Percentiles rank a stretch among this genome's conserved stretches.
phyloP scores from a whole-genome alignment of 2,797 vertebrate genomes.

The Rhabdomys pumilio region DNA sequence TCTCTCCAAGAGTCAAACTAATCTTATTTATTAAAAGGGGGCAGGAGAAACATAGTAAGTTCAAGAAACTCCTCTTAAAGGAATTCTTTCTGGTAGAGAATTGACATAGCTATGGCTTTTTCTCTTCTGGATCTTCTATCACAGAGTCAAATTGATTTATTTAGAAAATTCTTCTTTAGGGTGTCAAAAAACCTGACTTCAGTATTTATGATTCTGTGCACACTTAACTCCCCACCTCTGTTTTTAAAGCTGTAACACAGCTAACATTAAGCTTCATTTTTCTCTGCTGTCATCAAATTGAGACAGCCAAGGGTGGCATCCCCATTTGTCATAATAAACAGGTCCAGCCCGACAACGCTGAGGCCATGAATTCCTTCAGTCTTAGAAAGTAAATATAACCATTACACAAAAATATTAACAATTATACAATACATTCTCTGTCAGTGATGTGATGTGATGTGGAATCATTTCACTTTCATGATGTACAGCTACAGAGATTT shows the following conservation, averaged over 20 bases:
- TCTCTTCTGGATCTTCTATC: not conserved
- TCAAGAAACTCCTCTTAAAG: not conserved
- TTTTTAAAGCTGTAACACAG: constrained; percentile 36
- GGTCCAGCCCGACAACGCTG: not conserved
- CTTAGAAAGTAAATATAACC: constrained; percentile 65
- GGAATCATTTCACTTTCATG: constrained; percentile 51
- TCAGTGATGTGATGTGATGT: not conserved
- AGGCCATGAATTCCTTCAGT: constrained; percentile 49
- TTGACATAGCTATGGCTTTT: not conserved
- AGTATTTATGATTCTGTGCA: constrained; percentile 63
- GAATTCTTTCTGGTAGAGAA: constrained; percentile 6
- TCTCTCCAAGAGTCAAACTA: not conserved
- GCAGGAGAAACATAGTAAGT: not conserved
- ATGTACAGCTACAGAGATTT: not conserved
- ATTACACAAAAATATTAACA: constrained; percentile 63
- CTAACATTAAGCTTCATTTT: constrained; percentile 71
- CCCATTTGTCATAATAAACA: constrained; percentile 5
- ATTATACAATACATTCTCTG: not conserved
- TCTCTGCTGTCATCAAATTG: constrained; percentile 61
- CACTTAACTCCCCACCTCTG: not conserved
- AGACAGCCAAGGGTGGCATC: not conserved
- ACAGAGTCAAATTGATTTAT: constrained; percentile 51
- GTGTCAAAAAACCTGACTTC: constrained; percentile 27
- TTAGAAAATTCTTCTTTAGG: constrained; percentile 57
- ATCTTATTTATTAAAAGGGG: not conserved